Evolutionary conservation across 2,113 vertebrate genomes (phyloP).

Genomic region (Calidris pygmaea): DNA sequence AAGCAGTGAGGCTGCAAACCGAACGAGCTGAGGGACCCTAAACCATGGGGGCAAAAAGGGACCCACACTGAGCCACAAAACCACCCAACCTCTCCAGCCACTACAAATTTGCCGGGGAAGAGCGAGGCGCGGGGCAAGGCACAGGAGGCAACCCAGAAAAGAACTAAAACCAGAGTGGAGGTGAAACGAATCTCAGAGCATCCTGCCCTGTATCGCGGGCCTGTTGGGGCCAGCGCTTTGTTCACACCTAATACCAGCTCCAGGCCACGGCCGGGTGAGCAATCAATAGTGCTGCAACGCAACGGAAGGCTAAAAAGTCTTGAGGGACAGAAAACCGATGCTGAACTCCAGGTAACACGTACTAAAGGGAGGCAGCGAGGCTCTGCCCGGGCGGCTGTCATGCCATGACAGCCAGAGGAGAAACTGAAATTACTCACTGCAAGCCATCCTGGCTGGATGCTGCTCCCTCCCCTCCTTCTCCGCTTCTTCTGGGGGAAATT

Average conservation of each 20-base stretch:
- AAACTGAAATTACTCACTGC: background rate
- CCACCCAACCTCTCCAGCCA: background rate
- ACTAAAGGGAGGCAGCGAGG: conserved; percentile 15
- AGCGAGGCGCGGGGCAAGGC: accelerated
- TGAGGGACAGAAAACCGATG: conserved; percentile 48
- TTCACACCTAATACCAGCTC: conserved; percentile 57
- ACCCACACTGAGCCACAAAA: accelerated
- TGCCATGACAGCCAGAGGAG: background rate
- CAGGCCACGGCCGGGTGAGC: conserved; percentile 14
- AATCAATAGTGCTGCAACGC: conserved; percentile 19
- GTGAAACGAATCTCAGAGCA: background rate
- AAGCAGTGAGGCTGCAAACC: background rate
- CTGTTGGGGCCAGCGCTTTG: background rate
- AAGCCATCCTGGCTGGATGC: conserved; percentile 22
- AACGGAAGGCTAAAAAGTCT: conserved; percentile 48
- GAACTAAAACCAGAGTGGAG: background rate
- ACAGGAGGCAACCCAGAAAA: background rate
- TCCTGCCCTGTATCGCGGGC: background rate
- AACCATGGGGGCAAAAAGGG: background rate
- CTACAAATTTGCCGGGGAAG: background rate
- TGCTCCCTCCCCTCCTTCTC: conserved; percentile 37
- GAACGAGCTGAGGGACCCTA: background rate
- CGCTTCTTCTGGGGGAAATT: background rate
- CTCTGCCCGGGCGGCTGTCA: conserved; percentile 24
- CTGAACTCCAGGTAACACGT: conserved; percentile 1